Evolutionary conservation across 2,888 invertebrate species (phyloP), one percentile per base, ranked within the genome.

Genomic region (Cataglyphis altisquamis): DNA sequence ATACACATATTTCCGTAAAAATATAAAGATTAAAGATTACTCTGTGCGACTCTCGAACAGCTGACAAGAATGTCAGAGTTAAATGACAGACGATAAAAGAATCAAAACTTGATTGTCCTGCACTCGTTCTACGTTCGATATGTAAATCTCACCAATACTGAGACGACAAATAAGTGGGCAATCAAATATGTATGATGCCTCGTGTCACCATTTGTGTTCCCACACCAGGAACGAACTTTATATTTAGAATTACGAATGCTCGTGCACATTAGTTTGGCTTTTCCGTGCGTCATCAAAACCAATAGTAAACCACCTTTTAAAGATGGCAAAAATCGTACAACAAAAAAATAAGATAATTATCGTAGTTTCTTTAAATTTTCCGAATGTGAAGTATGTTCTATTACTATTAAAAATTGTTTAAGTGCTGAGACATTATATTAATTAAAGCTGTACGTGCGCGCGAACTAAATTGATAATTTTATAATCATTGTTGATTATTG

Each of bases 171-270:
- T 6, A 36, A 21, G 60, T 36, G 25, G 3, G 21, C 60, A 62
- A 78, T 78, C 8, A 41, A 70, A 78, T 72, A 60, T 74, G 32
- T 21, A 68, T n/a, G 41, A 52, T 60, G 60, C 25, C 55, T 57
- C 55, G 6, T 66, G 39, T 52, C 18, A n/a, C 29, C 21, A 25
- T n/a, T 57, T 48, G 6, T 66, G 32, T 52, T 48, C 52, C 29
- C 21, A 25, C 39, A 48, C 45, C 45, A 15, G 36, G 36, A 70
- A 78, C 36, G 52, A 29, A 70, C 9, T 84, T 89, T 90, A 89
- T 89, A 89, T 89, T 89, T 89, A 89, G 88, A 87, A 52, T 52
- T 70, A 73, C 60, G 60, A 48, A 57, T 39, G 29, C 60, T 63
- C 39, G 52, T 82, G 66, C 36, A 68, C 41, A n/a, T 52, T n/a